Percentiles rank a stretch among this genome's conserved stretches.
Conservation (phyloP, 2,888 invertebrate genomes). For the Apodemia duryi region DNA sequence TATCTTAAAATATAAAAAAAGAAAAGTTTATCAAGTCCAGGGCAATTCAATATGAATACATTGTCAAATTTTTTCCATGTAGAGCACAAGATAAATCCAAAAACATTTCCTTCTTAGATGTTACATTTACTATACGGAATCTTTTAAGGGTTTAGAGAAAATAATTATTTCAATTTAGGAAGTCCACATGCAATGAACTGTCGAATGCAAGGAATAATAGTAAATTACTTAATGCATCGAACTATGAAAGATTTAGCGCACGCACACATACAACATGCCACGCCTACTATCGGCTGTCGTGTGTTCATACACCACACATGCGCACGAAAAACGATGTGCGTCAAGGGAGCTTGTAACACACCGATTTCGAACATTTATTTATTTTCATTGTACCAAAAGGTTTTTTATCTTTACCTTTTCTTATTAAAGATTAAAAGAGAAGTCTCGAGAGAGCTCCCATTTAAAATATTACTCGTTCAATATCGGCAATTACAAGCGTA, state of each 20-base stretch:
- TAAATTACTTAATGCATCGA: constrained; percentile 77
- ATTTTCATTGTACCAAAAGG: constrained; percentile 33
- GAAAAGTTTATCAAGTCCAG: too few species aligned
- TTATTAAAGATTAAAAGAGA: constrained; percentile 23
- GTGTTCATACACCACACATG: constrained; percentile 60
- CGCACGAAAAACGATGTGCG: constrained; percentile 48
- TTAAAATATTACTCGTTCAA: constrained; percentile 32
- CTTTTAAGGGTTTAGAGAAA: background rate
- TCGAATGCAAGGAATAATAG: constrained; percentile 72
- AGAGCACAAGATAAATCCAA: background rate
- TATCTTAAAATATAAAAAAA: too few species aligned
- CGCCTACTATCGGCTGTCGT: constrained; percentile 49
- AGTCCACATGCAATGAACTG: constrained; percentile 35
- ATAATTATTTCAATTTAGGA: constrained; percentile 4
- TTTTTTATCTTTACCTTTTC: constrained; percentile 26
- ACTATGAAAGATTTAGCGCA: constrained; percentile 76
- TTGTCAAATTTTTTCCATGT: background rate
- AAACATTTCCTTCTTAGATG: background rate
- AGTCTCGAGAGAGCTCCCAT: constrained; percentile 28
- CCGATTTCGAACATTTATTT: constrained; percentile 63
- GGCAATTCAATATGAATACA: background rate
- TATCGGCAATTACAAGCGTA: constrained; percentile 67
- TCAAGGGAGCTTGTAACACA: constrained; percentile 51
- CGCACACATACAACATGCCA: constrained; percentile 41
- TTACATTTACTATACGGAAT: background rate